Evolutionary conservation across 2,888 invertebrate species (phyloP).

Genomic region (Calephelis perditalis): DNA sequence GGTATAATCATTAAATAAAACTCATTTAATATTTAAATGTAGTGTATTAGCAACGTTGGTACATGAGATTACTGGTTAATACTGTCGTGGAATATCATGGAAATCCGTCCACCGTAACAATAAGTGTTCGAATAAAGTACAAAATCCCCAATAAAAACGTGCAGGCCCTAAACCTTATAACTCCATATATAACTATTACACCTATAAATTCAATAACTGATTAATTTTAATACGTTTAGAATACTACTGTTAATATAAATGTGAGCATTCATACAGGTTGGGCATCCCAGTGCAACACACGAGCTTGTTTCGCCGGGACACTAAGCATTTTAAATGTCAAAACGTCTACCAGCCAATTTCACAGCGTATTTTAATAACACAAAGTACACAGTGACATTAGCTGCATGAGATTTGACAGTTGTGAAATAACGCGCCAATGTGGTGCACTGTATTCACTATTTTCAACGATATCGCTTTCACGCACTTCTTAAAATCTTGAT

Average conservation of each 20-base stretch:
- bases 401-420: no score
- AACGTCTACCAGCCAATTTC: no score
- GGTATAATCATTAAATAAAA: conserved; percentile 32
- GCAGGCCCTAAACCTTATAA: conserved; percentile 52
- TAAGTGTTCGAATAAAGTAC: conserved; percentile 58
- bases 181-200: conserved; percentile 62
- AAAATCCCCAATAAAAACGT: conserved; percentile 65
- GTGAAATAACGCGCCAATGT: not conserved
- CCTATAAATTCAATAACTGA: conserved; percentile 73
- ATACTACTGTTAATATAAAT: conserved; percentile 67
- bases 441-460: conserved; percentile 5
- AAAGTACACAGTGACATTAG: no score
- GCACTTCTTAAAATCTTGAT: conserved; percentile 25
- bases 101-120: conserved; percentile 56
- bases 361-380: no score
- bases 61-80: conserved; percentile 76
- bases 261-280: conserved; percentile 74
- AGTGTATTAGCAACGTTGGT: conserved; percentile 78
- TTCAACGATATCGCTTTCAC: conserved; percentile 13
- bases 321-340: no score
- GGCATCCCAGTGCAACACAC: conserved; percentile 41
- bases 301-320: conserved; percentile 14
- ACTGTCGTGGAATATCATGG: conserved; percentile 64
- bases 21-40: conserved; percentile 62
- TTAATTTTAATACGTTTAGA: conserved; percentile 46